Evolutionary conservation across 1,140 invertebrate genomes (phyloP), one percentile per base, ranked within the genome.

Genomic region (Hylaeus anthracinus): DNA sequence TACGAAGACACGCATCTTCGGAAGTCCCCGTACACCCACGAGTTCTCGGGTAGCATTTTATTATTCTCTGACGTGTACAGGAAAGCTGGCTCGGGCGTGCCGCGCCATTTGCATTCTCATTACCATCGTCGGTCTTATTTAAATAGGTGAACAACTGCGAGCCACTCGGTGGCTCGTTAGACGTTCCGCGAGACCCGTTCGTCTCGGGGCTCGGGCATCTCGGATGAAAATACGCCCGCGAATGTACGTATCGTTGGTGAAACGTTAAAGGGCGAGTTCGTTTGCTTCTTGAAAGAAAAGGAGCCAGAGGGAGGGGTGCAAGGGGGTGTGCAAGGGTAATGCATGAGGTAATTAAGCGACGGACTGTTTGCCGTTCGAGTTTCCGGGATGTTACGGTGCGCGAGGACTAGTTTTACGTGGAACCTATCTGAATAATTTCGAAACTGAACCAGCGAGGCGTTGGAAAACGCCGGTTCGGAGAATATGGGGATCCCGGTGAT

Each of bases 31-130:
- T 26, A 12, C 1, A 3, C 8, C 10, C 26, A 2, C 39, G 43
- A 78, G 45, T 26, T 39, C 60, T 72, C 64, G 69, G 73, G 55
- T 15, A 15, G 64, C 58, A 78, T 87, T 89, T 84, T 88, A 86
- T 79, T 85, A 83, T 86, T 82, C 56, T 69, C 65, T 58, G 60
- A 73, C 81, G 80, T 66, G 81, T 75, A 63, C 82, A 72, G 83
- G 82, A 82, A 88, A 86, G 87, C 84, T 88, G 76, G 84, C 72
- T 63, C 39, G 61, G 82, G 82, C 81, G 87, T 88, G 84, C 82
- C 61, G 75, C 53, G 81, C 76, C 73, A 88, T 90, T 90, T 90
- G 89, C 89, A 90, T 90, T 90, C 88, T 90, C 89, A 88, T 90
- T 90, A 90, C 86, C 89, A 90, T 89, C 78, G 66, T 83, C 81